A percentile compares a stretch with the other conserved stretches of the same genome.
Conservation (phyloP, 2,888 invertebrate genomes). For the Ochropleura plecta region DNA sequence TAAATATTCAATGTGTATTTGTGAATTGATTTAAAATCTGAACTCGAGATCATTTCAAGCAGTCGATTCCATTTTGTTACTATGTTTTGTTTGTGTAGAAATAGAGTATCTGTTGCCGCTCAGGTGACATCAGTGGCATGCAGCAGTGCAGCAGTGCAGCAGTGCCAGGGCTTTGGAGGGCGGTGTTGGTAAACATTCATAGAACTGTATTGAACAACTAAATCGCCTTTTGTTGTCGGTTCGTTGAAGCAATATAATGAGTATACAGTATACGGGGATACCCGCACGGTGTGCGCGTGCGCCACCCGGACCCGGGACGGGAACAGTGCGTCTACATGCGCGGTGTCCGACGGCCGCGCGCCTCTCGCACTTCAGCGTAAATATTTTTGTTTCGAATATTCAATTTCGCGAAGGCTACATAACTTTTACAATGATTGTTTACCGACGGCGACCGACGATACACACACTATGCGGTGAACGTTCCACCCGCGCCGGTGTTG, state of each 20-base stretch:
- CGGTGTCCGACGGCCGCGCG: not conserved
- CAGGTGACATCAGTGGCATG: no score
- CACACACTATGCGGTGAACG: constrained; percentile 3
- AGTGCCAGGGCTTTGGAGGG: not conserved
- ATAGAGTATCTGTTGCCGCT: no score
- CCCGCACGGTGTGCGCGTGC: no score
- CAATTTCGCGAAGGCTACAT: constrained; percentile 25
- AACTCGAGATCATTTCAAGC: not conserved
- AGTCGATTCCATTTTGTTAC: not conserved
- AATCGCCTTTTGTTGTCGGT: not conserved
- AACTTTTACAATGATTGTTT: constrained; percentile 18
- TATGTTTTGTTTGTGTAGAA: not conserved
- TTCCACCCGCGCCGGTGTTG: constrained; percentile 12
- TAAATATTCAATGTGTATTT: not conserved
- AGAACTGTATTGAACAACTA: not conserved
- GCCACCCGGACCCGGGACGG: no score
- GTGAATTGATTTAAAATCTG: not conserved
- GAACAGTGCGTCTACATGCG: not conserved
- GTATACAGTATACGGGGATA: no score
- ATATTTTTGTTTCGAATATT: constrained; percentile 21
- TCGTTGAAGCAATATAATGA: not conserved
- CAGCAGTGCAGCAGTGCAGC: no score
- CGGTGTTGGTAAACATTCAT: not conserved
- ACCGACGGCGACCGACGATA: not conserved
- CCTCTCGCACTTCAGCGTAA: not conserved